A percentile compares a stretch with the other conserved stretches of the same genome.
phyloP scores from a whole-genome alignment of 2,113 vertebrate species.

The Hyla sarda region DNA sequence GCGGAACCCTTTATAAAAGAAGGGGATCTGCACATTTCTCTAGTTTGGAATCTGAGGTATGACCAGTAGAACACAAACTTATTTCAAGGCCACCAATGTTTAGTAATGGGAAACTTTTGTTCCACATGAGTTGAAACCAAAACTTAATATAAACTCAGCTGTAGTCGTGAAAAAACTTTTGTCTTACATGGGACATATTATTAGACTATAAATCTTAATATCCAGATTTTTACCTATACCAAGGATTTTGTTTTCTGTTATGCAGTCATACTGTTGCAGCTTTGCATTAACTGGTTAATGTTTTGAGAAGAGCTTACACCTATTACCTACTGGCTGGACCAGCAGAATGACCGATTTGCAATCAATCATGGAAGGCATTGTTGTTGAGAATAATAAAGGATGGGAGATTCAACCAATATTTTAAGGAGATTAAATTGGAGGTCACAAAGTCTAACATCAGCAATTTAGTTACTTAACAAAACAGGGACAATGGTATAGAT shows the following conservation, averaged over 20 bases:
- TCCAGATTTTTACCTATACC: constrained; percentile 45
- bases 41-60: constrained; percentile 93
- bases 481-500: background rate
- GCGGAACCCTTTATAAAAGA: constrained; percentile 85
- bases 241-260: constrained; percentile 26
- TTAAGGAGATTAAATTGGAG: background rate
- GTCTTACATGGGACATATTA: constrained; percentile 48
- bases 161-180: constrained; percentile 37
- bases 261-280: constrained; percentile 25
- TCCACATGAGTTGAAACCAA: constrained; percentile 52
- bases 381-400: constrained; percentile 1
- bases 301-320: constrained; percentile 38
- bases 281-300: constrained; percentile 49
- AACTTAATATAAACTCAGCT: constrained; percentile 49
- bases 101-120: constrained; percentile 40
- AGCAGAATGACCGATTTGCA: constrained; percentile 50
- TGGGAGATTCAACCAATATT: constrained; percentile 29
- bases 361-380: constrained; percentile 33
- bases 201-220: constrained; percentile 40
- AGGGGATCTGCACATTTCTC: constrained; percentile 92
- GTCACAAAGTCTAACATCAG: background rate
- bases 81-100: constrained; percentile 36
- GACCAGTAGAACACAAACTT: constrained; percentile 67
- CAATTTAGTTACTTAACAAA: background rate
- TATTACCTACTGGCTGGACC: constrained; percentile 56